Conservation (phyloP, 2,888 invertebrate species). For the Orthosia incerta region DNA sequence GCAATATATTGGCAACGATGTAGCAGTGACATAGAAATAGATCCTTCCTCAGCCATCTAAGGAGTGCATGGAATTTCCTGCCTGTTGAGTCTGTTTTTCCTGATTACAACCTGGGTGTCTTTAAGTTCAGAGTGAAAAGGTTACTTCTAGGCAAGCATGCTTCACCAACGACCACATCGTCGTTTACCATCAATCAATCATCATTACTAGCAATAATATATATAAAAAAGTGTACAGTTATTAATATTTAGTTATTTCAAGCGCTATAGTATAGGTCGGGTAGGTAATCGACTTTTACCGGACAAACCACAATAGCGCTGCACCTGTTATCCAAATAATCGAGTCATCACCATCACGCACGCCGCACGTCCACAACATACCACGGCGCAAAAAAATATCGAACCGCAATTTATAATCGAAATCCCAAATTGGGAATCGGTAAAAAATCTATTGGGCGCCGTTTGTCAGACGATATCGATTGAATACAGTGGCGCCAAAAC, state of each 20-base stretch:
- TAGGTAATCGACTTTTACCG: slow-evolving; percentile 15
- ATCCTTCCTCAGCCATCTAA: too few species aligned
- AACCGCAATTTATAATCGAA: slow-evolving; percentile 68
- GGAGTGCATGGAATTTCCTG: too few species aligned
- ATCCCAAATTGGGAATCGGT: slow-evolving; percentile 60
- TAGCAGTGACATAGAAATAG: too few species aligned
- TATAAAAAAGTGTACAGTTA: too few species aligned
- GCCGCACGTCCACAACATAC: slow-evolving; percentile 47
- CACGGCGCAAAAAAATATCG: slow-evolving; percentile 51
- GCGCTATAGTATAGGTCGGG: background rate
- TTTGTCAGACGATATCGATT: slow-evolving; percentile 59
- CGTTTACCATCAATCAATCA: too few species aligned
- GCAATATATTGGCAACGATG: too few species aligned
- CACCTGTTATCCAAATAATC: slow-evolving; percentile 39
- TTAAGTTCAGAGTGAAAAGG: too few species aligned
- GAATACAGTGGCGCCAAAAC: slow-evolving; percentile 67
- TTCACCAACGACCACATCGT: too few species aligned
- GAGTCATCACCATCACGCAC: slow-evolving; percentile 52
- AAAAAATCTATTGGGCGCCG: slow-evolving; percentile 67
- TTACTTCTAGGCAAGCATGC: too few species aligned
- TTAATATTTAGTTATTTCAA: background rate
- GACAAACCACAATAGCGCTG: slow-evolving; percentile 25
- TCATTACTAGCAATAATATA: too few species aligned
- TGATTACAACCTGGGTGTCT: too few species aligned
- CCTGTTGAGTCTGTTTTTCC: too few species aligned